Percentiles rank a stretch among this genome's conserved stretches.
Conservation (phyloP, 2,113 vertebrate genomes). For the Porphyrio hochstetteri region DNA sequence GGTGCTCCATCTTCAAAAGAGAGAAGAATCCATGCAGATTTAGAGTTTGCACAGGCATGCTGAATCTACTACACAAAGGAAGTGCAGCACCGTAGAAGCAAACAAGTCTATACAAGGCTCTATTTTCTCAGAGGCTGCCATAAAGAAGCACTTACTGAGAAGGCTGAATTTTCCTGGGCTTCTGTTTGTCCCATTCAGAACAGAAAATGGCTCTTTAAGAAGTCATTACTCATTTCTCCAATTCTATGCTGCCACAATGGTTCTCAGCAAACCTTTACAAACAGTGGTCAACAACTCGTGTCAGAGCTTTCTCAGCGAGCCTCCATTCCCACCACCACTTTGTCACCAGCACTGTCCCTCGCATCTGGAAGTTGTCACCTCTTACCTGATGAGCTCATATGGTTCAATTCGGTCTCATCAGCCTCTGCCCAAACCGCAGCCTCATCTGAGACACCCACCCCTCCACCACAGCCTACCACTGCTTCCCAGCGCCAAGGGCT, state of each 20-base stretch:
- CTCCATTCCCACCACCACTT: neutral
- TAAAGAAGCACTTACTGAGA: neutral
- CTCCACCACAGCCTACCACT: neutral
- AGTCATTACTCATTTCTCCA: neutral
- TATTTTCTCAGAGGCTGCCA: neutral
- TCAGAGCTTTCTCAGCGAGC: neutral
- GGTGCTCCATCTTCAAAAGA: neutral
- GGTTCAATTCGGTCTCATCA: neutral
- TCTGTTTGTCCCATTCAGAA: neutral
- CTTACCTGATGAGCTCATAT: neutral
- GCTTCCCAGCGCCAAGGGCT: neutral
- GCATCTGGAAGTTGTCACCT: neutral
- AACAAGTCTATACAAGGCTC: neutral
- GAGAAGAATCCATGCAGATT: neutral
- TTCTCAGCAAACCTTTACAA: neutral
- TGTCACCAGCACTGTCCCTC: neutral
- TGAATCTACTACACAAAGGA: neutral
- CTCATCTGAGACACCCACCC: neutral
- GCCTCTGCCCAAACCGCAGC: neutral
- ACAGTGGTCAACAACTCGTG: neutral
- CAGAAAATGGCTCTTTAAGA: neutral
- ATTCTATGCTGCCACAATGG: neutral
- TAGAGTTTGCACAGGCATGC: no score
- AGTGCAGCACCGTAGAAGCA: fast-evolving
- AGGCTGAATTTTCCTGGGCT: neutral